Percentiles rank a stretch among this genome's conserved stretches.
These are phyloP conservation scores for Phoxinus dragarum DNA, from an alignment of 2,797 vertebrate genomes.

Conservation along the genomic window DNA sequence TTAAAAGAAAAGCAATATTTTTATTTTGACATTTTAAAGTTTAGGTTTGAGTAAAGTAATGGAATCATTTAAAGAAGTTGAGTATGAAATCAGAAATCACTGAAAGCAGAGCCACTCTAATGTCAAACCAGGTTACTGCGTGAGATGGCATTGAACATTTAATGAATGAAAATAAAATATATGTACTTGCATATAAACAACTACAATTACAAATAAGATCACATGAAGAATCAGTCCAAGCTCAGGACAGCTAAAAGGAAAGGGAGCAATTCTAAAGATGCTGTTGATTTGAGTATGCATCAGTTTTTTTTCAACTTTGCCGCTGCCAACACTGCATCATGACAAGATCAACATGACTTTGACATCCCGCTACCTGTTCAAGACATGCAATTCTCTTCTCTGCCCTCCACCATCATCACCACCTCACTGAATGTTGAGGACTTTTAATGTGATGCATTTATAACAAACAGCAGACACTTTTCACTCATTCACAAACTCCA, in stretches of 20 bases:
- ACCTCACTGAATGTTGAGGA: neutral
- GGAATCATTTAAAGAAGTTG: too few species aligned
- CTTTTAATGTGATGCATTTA: neutral
- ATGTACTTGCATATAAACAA: neutral
- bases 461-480: constrained; percentile 14
- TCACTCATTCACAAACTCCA: neutral
- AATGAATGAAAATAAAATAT: neutral
- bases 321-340: neutral
- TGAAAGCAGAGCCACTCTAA: neutral
- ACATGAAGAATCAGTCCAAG: neutral
- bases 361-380: constrained; percentile 1
- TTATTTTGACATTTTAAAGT: neutral
- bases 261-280: neutral
- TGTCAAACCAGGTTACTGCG: neutral
- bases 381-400: neutral
- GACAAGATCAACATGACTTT: constrained; percentile 6
- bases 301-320: neutral
- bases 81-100: neutral
- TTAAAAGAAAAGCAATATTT: too few species aligned
- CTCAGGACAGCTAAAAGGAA: neutral
- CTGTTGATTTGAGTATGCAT: constrained; percentile 1
- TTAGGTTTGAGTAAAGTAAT: neutral
- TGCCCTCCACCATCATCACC: neutral
- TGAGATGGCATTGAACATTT: too few species aligned
- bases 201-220: neutral